A percentile compares a stretch with the other conserved stretches of the same genome.
Conservation (phyloP, 1,140 invertebrate genomes). For the Musca domestica region DNA sequence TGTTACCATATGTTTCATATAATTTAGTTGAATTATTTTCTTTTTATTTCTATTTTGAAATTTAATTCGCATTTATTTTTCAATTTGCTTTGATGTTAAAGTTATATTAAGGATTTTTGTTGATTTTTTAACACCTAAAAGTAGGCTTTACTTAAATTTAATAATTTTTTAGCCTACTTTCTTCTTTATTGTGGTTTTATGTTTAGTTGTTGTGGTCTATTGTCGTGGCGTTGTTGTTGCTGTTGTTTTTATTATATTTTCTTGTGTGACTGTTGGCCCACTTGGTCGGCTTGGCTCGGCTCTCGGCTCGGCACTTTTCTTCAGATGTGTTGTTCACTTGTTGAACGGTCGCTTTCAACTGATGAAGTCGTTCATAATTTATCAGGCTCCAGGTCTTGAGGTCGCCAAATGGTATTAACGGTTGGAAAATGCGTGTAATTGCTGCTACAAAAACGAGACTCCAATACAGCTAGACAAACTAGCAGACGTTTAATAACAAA, state of each 20-base stretch:
- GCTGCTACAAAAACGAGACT: not conserved
- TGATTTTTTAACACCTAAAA: no score
- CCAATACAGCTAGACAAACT: no score
- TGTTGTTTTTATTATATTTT: conserved; percentile 4
- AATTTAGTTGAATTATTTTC: no score
- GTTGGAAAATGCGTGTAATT: conserved; percentile 17
- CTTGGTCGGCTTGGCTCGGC: not conserved
- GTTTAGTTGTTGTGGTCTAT: not conserved
- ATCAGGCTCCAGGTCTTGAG: conserved; percentile 25
- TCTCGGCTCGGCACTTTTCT: not conserved
- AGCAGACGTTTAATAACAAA: no score
- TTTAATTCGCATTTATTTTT: no score
- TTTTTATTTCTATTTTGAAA: no score
- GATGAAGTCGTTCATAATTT: conserved; percentile 20
- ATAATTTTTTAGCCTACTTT: not conserved
- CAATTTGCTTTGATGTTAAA: no score
- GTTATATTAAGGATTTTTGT: no score
- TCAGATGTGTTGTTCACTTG: conserved; percentile 15
- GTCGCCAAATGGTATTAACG: conserved; percentile 16
- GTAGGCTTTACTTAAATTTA: no score
- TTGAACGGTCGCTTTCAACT: conserved; percentile 22
- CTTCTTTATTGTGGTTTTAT: not conserved
- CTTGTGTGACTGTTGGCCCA: not conserved
- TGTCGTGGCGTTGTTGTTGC: not conserved
- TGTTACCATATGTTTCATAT: no score